Base-by-base conservation (phyloP, 2,797 vertebrate genomes). In the Podarcis siculus region DNA sequence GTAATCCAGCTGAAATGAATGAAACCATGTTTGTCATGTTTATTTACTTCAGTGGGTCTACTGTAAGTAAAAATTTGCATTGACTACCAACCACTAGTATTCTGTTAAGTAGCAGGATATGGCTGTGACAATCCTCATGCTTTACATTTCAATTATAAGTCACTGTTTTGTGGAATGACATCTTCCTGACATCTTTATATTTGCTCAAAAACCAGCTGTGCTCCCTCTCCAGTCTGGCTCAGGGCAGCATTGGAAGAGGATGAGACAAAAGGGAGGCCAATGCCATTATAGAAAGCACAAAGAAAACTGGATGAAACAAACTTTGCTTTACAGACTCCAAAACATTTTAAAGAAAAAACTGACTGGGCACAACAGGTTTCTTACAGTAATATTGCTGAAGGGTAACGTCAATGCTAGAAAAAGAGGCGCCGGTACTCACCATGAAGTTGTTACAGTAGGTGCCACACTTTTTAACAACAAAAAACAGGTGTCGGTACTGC, bases 271-370 rank as follows among this genome's bases (percentile, higher is more conserved):
- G 6, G 23, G 76, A 35, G 39, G 13, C 2, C 15, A 73, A 73
- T 0, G 61, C 3, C 30, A 0, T 2, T 72, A 86, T 12, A 83
- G 39, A 82, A 64, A 76, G 19, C 8, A 15, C 1, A 2, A 76
- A 10, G 0, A 0, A 39, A 80, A 1, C 0, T 45, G 0, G 21
- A 10, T 35, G 23, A 69, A 27, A 17, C 30, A 78, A 77, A 67
- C 0, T 0, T 30, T 0, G 0, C 82, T 83, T 37, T 39, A 9
- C 83, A 86, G 39, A 37, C 0, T 12, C 1, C 1, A 83, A 85
- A 64, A 87, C 55, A 2, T 3, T 72, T 2, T n/a, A 19, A 1
- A 7, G 35, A 87, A n/a, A 89, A 37, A 86, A 17, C 90, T 87
- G 49, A 3, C 79, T 0, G 0, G 55, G 81, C 88, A 87, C 23